Evolutionary conservation across 2,113 vertebrate genomes (phyloP).

Genomic region (Tor tambroides): DNA sequence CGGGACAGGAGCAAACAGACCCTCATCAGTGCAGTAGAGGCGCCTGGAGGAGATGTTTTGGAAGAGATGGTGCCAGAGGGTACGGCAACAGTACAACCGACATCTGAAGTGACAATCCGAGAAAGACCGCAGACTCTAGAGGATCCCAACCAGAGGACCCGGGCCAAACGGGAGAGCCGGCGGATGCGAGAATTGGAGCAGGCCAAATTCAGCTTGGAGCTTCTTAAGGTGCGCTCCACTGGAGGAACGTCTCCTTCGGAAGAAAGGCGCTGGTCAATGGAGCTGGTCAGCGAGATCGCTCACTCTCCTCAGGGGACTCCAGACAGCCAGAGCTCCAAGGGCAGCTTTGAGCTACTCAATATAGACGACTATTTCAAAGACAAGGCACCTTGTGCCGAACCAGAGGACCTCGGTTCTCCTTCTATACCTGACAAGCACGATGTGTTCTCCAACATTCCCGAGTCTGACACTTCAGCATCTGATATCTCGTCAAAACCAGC

Average conservation of each 20-base stretch:
- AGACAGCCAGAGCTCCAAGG: constrained; percentile 91
- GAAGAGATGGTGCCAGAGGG: constrained; percentile 44
- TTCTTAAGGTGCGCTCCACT: constrained; percentile 91
- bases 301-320: constrained; percentile 86
- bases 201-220: constrained; percentile 94
- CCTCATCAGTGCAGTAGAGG: constrained; percentile 66
- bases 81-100: not conserved
- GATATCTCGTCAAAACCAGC: constrained; percentile 51
- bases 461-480: constrained; percentile 14
- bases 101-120: constrained; percentile 74
- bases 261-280: constrained; percentile 85
- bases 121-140: constrained; percentile 83
- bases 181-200: constrained; percentile 96
- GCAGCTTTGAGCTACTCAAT: constrained; percentile 88
- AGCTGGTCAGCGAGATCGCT: constrained; percentile 79
- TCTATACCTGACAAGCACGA: constrained; percentile 47
- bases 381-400: constrained; percentile 60
- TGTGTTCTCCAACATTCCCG: constrained; percentile 57
- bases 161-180: constrained; percentile 93
- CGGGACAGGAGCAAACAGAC: constrained; percentile 75
- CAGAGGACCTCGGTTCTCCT: constrained; percentile 68
- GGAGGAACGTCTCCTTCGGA: constrained; percentile 85
- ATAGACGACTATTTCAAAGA: constrained; percentile 81
- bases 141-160: constrained; percentile 88
- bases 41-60: constrained; percentile 52